Evolutionary conservation across 2,888 invertebrate genomes (phyloP), one percentile per base, ranked within the genome.

Genomic region (Parnassius apollo): DNA sequence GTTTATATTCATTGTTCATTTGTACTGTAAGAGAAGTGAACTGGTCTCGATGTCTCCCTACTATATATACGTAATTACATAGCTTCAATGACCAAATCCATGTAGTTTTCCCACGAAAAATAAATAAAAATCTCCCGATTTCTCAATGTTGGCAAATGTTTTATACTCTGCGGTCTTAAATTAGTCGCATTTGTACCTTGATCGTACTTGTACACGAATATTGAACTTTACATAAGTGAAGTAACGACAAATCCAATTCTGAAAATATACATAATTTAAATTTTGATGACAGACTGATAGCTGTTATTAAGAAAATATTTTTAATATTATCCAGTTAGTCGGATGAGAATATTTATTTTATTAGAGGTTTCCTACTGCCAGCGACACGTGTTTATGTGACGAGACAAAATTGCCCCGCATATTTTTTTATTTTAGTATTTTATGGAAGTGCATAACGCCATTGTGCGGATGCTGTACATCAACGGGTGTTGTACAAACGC

Each of bases 251-350:
- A 91, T 86, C 83, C 88, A 87, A 86, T 88, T 90, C 89, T 90
- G 90, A 90, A 35, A 88, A 91, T 91, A 91, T 91, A 91, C 91
- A 91, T 91, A 91, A 91, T 91, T 91, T 91, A 91, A 91, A 91
- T 91, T 91, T 86, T 88, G 85, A 90, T n/a, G n/a, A n/a, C 91
- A 91, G 91, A 91, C 91, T 91, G 91, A 91, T 91, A 91, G 88
- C 91, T 91, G 91, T 91, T 91, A 91, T 91, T 91, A 91, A 89
- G 88, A 91, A 86, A 88, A 91, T 91, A 91, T 91, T 91, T 89
- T 90, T 90, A 91, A 91, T 91, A 91, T 88, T 88, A 86, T 91
- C 91, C 91, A 91, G 91, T 91, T 91, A 90, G 87, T 90, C 88
- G 88, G 88, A 87, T 88, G 85, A 85, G 80, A 87, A 88, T 90